Base-by-base conservation (phyloP, 2,797 vertebrate species). In the Tragopan temminckii region DNA sequence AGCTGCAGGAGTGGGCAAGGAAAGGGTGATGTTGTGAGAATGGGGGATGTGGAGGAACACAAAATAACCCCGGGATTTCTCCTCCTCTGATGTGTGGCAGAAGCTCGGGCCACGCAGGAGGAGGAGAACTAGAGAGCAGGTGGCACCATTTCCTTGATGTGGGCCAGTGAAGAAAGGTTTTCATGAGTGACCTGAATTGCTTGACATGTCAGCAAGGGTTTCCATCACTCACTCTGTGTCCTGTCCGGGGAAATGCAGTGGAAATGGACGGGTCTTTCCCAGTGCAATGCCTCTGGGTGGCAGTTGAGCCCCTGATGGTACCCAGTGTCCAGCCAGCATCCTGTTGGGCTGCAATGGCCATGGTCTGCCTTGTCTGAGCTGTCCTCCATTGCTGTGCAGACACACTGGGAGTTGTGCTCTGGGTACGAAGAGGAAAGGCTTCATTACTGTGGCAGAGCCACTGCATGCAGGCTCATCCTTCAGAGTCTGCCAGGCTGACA, bases 341-440 rank as follows among this genome's bases (percentile, higher is more conserved):
- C 38, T 21, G 13, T 9, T 13, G 43, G 38, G 29, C 75, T 59
- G 69, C 46, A 70, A 17, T 0, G 2, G 42, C 89, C 0, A 0
- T 29, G 55, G 40, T 52, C 69, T 59, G 18, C 3, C 0, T 31
- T 79, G 43, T 31, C 71, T 46, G 61, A 77, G 46, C 52, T 69
- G 35, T 31, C 33, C 43, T 46, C 68, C 2, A 33, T 27, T 2
- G 0, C 50, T 1, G 0, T 13, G 58, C 23, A 10, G 55, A 40
- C 53, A 36, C 0, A 3, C 33, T 20, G 55, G n/a, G 46, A 40
- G 20, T 57, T 38, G 3, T 17, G 33, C 9, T 42, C 70, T 4
- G 36, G 66, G 35, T 40, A 15, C 31, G 33, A 33, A 38, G 14
- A 45, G 29, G 35, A 48, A 45, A 55, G 19, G 42, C 6, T 66